A percentile compares a stretch with the other conserved stretches of the same genome.
These are phyloP conservation scores for Barypeithes pellucidus DNA, from an alignment of 2,888 invertebrate genomes.

Conservation along the genomic window DNA sequence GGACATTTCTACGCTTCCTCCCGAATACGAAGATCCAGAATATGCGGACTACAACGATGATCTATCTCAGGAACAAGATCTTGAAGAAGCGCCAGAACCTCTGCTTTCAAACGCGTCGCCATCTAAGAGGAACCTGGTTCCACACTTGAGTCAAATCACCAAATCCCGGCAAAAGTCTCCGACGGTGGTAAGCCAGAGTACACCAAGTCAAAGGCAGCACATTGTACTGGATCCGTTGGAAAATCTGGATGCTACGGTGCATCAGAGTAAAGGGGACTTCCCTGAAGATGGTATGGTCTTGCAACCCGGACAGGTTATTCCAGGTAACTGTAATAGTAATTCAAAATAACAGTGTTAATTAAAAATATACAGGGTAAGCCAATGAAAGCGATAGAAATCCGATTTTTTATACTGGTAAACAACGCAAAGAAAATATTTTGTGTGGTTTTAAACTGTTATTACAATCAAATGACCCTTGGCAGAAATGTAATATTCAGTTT, in stretches of 20 bases:
- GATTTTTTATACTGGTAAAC: too few species aligned
- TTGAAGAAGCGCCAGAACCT: conserved; percentile 25
- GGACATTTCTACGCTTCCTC: conserved; percentile 11
- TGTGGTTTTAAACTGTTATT: too few species aligned
- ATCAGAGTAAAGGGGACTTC: conserved; percentile 73
- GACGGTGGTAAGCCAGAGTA: conserved; percentile 46
- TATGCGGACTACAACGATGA: conserved; percentile 71
- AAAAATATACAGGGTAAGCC: too few species aligned
- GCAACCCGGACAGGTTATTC: conserved; percentile 79
- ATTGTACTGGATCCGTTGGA: conserved; percentile 76
- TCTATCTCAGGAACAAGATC: conserved; percentile 74
- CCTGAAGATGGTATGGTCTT: conserved; percentile 74
- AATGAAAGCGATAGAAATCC: too few species aligned
- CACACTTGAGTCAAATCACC: not conserved
- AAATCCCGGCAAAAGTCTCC: not conserved
- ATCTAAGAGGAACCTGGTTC: conserved; percentile 39
- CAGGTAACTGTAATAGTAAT: too few species aligned
- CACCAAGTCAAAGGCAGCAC: conserved; percentile 75
- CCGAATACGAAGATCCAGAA: conserved; percentile 68
- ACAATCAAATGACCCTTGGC: too few species aligned
- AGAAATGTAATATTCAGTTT: too few species aligned
- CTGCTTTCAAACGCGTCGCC: conserved; percentile 1
- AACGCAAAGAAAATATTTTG: too few species aligned
- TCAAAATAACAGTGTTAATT: too few species aligned
- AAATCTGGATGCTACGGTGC: conserved; percentile 76